Base-by-base conservation (phyloP, 2,113 vertebrate species). In the Anhinga rufa region DNA sequence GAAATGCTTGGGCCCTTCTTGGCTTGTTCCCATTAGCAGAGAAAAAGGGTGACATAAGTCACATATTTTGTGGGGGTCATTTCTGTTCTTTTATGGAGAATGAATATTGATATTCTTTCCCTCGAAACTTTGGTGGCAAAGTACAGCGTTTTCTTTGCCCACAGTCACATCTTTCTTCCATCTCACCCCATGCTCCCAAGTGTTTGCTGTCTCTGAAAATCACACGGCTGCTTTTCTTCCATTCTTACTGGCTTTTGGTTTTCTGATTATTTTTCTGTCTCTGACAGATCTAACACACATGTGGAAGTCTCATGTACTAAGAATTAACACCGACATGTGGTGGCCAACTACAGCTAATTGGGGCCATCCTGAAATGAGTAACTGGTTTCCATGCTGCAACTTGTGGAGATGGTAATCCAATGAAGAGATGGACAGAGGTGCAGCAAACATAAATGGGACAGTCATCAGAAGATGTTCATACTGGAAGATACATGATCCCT, bases 121-220 rank as follows among this genome's bases (percentile, higher is more conserved):
- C 16, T 82, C 3, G 8, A 61, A 44, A 66, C 12, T 87, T 18
- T 68, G 6, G 8, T 17, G 15, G 14, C 3, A 88, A 90, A 91
- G 10, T n/a, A 17, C 9, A 58, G 19, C 0, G 0, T 48, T 26
- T 76, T 92, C 16, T 82, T 54, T 69, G 40, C 17, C 6, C 10
- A 20, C 10, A 20, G 7, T 34, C 24, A 29, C 1, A 0, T 82
- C 19, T 32, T 89, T 36, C 6, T 69, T 80, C 48, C 28, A 32
- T 22, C 34, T 49, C 21, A 86, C 5, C 7, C 15, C 32, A 14
- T 14, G 7, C 7, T 48, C 29, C 52, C 17, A 36, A 42, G 8
- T 7, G 17, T 34, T 83, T 10, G 4, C 16, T 78, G 31, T 34
- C 24, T 58, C 66, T 70, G 71, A 83, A 83, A 64, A 65, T n/a